These are phyloP conservation scores for Labia minor DNA, from an alignment of 2,888 invertebrate genomes.

Conservation along the genomic window DNA sequence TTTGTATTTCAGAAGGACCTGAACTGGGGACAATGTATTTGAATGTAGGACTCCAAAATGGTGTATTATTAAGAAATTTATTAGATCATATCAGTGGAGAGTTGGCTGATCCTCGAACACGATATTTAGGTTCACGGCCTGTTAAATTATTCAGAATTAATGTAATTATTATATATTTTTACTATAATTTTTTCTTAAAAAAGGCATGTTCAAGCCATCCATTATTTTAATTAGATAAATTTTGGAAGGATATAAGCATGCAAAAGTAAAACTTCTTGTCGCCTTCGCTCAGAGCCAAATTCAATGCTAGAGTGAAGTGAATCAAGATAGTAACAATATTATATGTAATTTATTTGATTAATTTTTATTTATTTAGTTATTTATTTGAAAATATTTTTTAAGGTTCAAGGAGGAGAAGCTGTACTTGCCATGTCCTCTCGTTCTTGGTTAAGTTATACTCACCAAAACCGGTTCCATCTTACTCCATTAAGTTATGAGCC, in stretches of 20 bases:
- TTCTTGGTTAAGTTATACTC: conserved; percentile 96
- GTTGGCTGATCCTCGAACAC: conserved; percentile 89
- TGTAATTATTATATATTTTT: not conserved
- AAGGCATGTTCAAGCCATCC: not conserved
- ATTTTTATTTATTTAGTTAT: conserved; percentile 17
- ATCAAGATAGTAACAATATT: not conserved
- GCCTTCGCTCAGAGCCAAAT: not conserved
- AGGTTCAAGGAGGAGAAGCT: conserved; percentile 29
- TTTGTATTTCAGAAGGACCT: conserved; percentile 69
- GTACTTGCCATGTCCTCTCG: conserved; percentile 93
- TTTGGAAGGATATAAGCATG: not conserved
- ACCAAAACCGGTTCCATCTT: conserved; percentile 91
- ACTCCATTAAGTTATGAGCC: conserved; percentile 95
- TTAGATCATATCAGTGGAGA: conserved; percentile 93
- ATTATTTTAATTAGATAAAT: not conserved
- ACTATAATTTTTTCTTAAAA: too few species aligned
- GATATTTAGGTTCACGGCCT: conserved; percentile 90
- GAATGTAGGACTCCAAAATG: conserved; percentile 95
- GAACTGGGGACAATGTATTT: conserved; percentile 54
- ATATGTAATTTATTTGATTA: conserved; percentile 17
- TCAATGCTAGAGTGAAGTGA: not conserved
- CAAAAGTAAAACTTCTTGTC: not conserved
- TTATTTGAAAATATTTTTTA: conserved; percentile 17
- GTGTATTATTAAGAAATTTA: conserved; percentile 84
- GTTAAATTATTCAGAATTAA: conserved; percentile 92